These are phyloP conservation scores for Zoroaster sp. DNA, from an alignment of 53 echinoderm and acorn worm species.

Conservation along the genomic window DNA sequence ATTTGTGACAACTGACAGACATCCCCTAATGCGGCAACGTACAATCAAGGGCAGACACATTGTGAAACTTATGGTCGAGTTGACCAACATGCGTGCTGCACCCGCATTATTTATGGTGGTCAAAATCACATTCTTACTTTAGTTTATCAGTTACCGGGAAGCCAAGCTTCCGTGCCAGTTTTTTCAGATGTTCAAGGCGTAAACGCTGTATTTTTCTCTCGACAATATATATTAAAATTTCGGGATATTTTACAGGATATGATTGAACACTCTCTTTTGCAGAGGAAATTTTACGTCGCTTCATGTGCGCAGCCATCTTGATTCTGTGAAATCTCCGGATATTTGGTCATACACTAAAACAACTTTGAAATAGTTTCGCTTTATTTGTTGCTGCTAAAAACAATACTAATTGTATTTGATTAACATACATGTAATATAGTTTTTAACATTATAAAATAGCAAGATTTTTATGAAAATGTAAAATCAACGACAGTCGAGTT, in stretches of 20 bases:
- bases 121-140: conserved; percentile 18
- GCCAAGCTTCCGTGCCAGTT: conserved; percentile 76
- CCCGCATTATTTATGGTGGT: too few species aligned
- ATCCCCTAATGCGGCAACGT: too few species aligned
- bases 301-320: conserved; percentile 84
- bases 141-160: conserved; percentile 62
- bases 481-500: not conserved
- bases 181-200: conserved; percentile 72
- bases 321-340: not conserved
- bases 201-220: conserved; percentile 75
- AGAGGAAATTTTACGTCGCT: conserved; percentile 21
- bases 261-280: not conserved
- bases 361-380: not conserved
- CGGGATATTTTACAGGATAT: conserved; percentile 55
- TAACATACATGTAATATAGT: not conserved
- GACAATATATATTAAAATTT: conserved; percentile 73
- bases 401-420: not conserved
- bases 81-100: too few species aligned
- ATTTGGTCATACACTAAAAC: not conserved
- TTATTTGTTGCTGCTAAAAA: not conserved
- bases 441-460: too few species aligned
- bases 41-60: too few species aligned
- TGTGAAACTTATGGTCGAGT: too few species aligned
- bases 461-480: not conserved
- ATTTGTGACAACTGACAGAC: too few species aligned